phyloP scores from a whole-genome alignment of 2,888 invertebrate species.

The Aelia acuminata region DNA sequence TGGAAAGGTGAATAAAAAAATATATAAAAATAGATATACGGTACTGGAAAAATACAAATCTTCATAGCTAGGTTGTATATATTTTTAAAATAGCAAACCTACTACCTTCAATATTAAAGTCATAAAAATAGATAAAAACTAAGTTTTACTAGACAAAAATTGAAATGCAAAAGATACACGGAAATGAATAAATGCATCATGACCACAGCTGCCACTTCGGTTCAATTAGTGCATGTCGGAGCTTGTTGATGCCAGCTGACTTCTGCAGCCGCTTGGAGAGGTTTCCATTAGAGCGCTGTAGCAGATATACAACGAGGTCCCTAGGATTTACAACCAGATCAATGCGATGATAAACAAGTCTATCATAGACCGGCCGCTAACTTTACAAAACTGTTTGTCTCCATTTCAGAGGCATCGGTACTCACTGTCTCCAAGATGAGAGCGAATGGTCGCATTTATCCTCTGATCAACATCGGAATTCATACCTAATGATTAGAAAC shows the following conservation, averaged over 20 bases:
- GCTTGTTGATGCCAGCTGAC: neutral
- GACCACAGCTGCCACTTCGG: neutral
- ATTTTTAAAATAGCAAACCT: too few species aligned
- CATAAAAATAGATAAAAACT: neutral
- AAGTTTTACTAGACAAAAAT: neutral
- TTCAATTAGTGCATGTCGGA: neutral
- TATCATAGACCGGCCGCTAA: neutral
- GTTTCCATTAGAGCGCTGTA: neutral
- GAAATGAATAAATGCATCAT: conserved; percentile 1
- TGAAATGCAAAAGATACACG: neutral
- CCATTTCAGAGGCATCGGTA: neutral
- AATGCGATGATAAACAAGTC: conserved; percentile 8
- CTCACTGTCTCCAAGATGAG: neutral
- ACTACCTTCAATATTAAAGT: neutral
- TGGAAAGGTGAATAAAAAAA: neutral
- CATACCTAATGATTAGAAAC: neutral
- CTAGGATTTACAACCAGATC: neutral
- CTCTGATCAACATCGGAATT: neutral
- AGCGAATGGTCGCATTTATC: neutral
- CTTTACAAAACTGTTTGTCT: neutral
- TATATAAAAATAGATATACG: too few species aligned
- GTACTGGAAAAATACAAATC: neutral
- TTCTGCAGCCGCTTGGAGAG: neutral
- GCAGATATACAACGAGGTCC: neutral
- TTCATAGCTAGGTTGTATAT: too few species aligned